A percentile compares a stretch with the other conserved stretches of the same genome.
phyloP scores from a whole-genome alignment of 1,140 invertebrate species.

The Brachionus calyciflorus region DNA sequence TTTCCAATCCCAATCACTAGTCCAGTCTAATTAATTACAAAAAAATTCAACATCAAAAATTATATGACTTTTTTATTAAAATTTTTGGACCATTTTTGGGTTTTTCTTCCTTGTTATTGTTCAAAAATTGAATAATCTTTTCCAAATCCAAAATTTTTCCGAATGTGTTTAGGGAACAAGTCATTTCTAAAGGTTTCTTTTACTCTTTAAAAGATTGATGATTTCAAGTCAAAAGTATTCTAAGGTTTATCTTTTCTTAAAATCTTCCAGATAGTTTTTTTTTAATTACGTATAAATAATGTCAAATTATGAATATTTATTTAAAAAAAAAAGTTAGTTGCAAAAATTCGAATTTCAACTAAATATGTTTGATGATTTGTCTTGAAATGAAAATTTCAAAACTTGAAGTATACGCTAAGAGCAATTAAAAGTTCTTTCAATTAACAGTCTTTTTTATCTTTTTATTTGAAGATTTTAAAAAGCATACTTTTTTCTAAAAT shows the following conservation, averaged over 20 bases:
- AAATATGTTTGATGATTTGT: too few relatives aligned
- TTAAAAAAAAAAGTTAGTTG: too few relatives aligned
- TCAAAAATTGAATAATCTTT: background rate
- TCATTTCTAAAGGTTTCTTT: too few relatives aligned
- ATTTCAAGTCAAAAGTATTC: background rate
- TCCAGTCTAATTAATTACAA: background rate
- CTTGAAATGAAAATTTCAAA: too few relatives aligned
- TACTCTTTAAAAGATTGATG: too few relatives aligned
- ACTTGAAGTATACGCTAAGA: too few relatives aligned
- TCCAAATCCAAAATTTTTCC: constrained; percentile 34
- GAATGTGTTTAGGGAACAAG: constrained; percentile 31
- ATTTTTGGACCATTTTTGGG: background rate
- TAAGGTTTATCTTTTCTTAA: background rate
- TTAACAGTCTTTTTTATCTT: too few relatives aligned
- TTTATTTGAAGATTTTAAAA: too few relatives aligned
- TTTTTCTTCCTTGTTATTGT: background rate
- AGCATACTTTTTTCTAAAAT: too few relatives aligned
- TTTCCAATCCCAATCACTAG: background rate
- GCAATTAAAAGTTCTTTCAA: too few relatives aligned
- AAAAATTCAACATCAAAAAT: too few relatives aligned
- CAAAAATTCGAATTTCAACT: too few relatives aligned
- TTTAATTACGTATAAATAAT: background rate
- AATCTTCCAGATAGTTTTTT: background rate
- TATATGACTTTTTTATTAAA: background rate
- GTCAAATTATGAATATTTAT: constrained; percentile 21